Base-by-base conservation (phyloP, 1,140 invertebrate genomes). In the Paraescarpia echinospica region DNA sequence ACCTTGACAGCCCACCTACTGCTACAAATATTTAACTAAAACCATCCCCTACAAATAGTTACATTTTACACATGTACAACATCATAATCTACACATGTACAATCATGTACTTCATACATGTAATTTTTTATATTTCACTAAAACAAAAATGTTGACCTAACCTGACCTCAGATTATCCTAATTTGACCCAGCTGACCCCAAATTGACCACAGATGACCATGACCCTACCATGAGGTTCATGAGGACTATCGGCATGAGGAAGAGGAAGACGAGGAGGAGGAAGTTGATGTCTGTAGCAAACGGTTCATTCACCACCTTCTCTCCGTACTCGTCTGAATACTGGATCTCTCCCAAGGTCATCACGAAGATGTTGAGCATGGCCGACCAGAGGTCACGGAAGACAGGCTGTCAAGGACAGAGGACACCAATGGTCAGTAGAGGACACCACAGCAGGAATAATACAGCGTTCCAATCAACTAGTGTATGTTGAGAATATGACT, bases 291-390 rank as follows among this genome's bases (percentile, higher is more conserved):
- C 95, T 1, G 91, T 90, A 14, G 34, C 51, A 90, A 94, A 95
- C 8, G 94, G 93, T 1, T 31, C 34, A 14, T 35, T 5, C 6
- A 0, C 0, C 18, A 31, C 27, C 0, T 2, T 51, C 27, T 90
- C 90, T 9, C 94, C 92, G 92, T 94, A 95, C 22, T 93, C 94
- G n/a, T 95, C 94, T 0, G 94, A 48, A 91, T 93, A 95, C 91
- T 95, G 94, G 18, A 95, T 93, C 93, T 95, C 95, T 33, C 95
- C 95, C 6, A 95, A 77, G 9, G 94, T 95, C 95, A 95, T 95
- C 51, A 95, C 93, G 1, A 95, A 33, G 27, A 91, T 92, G 89
- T 92, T 93, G 41, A 92, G 89, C 35, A 92, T 34, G 33, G 90
- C 34, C 41, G 59, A 91, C 33, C 34, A 92, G 8, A 92, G 34